Base-by-base conservation (phyloP, 2,888 invertebrate genomes). In the Xestia xanthographa region DNA sequence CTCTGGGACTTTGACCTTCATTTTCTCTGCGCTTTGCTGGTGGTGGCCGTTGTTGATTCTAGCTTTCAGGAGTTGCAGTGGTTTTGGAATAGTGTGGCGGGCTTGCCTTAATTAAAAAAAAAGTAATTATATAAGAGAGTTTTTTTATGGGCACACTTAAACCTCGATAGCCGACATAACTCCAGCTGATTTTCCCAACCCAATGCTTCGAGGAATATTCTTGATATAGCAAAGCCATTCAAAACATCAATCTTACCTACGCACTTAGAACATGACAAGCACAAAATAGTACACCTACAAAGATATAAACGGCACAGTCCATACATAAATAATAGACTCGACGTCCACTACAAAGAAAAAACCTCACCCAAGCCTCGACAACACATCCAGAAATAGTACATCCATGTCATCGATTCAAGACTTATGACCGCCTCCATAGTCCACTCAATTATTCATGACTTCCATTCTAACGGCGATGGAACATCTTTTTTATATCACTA, bases 381-480 rank as follows among this genome's bases (percentile, higher is more conserved):
- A 29, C 87, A 34, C 60, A 63, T 86, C 71, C 26, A 69, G 66
- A 74, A 68, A 68, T 66, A 79, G 79, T 76, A 62, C 68, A 70
- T 86, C 77, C 67, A 45, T 45, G 84, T 72, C 80, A 77, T 84
- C 89, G 80, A 88, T 88, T 84, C 80, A 80, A 85, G 89, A 88
- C 86, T 90, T 88, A 87, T 84, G 88, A 76, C 76, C 76, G 81
- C 82, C 80, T 75, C 80, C 78, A 50, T 70, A 72, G 84, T 79
- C 83, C 87, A 53, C 87, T 90, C 88, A 90, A 90, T 90, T 88
- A 90, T 90, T 90, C 90, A 90, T 90, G 87, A 87, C 80, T 71
- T 78, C 73, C 72, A 86, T 88, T 88, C 87, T 88, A 83, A 85
- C 83, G 73, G 71, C 84, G 66, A 82, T 72, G 69, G 82, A 87